Evolutionary conservation across 2,888 invertebrate genomes (phyloP).

Genomic region (Cantharis rufa): DNA sequence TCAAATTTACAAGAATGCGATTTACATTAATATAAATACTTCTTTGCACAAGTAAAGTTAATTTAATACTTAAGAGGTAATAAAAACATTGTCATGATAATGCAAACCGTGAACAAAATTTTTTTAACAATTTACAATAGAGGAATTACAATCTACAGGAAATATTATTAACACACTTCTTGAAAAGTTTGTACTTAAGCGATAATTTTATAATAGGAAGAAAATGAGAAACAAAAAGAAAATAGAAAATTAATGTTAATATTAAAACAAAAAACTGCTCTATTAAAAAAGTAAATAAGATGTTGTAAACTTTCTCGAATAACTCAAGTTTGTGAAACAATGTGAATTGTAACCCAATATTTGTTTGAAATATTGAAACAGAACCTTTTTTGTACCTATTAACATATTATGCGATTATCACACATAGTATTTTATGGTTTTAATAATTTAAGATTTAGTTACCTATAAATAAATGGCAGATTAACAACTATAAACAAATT

Average conservation of each 20-base stretch:
- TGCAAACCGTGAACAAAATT: neutral
- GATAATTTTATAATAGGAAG: neutral
- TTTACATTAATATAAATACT: neutral
- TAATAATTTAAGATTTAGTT: too few species aligned
- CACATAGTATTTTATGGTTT: too few species aligned
- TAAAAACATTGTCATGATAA: neutral
- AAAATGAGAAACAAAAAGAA: neutral
- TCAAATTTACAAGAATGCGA: neutral
- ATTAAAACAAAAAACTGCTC: slow-evolving; percentile 2
- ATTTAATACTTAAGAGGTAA: neutral
- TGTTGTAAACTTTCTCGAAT: neutral
- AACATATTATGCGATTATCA: neutral
- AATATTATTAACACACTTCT: neutral
- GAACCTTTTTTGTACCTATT: neutral
- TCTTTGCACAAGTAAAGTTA: neutral
- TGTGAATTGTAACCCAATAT: neutral
- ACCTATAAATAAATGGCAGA: too few species aligned
- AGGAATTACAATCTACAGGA: neutral
- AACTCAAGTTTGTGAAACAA: neutral
- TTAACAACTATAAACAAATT: too few species aligned
- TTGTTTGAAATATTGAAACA: neutral
- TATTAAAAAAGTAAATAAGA: slow-evolving; percentile 4
- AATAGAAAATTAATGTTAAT: slow-evolving; percentile 1
- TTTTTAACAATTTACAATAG: neutral
- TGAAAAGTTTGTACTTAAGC: neutral